These are phyloP conservation scores for Pseudoatta argentina DNA, from an alignment of 1,140 invertebrate species.

Conservation along the genomic window DNA sequence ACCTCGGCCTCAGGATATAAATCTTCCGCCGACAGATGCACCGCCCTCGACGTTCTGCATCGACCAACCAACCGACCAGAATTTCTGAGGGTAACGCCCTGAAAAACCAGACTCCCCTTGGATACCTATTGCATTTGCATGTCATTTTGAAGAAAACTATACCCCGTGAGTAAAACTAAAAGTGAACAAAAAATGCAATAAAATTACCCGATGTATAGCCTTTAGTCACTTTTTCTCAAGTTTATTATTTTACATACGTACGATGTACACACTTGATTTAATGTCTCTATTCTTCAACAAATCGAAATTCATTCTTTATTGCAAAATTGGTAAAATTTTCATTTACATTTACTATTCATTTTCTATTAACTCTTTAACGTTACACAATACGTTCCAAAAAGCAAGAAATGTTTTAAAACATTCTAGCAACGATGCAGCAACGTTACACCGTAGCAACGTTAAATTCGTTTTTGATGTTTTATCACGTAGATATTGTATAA, in stretches of 20 bases:
- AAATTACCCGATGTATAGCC: background rate
- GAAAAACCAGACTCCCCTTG: slow-evolving; percentile 75
- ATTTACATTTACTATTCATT: background rate
- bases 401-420: no score
- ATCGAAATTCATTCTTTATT: background rate
- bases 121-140: slow-evolving; percentile 80
- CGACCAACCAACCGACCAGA: slow-evolving; percentile 82
- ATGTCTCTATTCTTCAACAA: background rate
- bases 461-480: no score
- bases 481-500: no score
- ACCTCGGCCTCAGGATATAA: slow-evolving; percentile 80
- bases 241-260: background rate
- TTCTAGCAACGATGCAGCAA: no score
- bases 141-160: slow-evolving; percentile 78
- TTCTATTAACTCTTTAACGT: background rate
- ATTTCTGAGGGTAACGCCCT: slow-evolving; percentile 82
- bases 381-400: no score
- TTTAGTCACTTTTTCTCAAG: background rate
- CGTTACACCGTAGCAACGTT: no score
- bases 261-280: background rate
- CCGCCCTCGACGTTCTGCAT: slow-evolving; percentile 80
- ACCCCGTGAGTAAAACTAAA: slow-evolving; percentile 30
- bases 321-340: background rate
- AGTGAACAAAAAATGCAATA: slow-evolving; percentile 19
- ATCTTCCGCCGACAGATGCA: slow-evolving; percentile 83